phyloP scores from a whole-genome alignment of 2,797 vertebrate species.

The Avahi laniger region DNA sequence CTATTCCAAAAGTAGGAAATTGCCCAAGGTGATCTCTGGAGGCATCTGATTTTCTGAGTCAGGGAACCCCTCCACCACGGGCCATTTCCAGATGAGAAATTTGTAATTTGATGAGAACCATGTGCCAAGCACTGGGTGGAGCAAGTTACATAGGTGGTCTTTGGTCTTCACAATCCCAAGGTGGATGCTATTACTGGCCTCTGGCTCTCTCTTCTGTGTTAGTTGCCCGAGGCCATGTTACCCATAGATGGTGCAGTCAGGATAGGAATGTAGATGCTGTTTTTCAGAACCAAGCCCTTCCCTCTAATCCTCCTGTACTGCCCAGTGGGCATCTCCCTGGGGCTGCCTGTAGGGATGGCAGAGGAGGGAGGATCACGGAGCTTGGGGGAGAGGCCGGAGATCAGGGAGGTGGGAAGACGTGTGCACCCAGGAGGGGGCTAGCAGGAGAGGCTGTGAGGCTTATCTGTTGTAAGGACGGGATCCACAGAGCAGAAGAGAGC shows the following conservation, averaged over 20 bases:
- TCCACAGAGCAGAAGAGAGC: neutral
- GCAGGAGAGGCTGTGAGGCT: neutral
- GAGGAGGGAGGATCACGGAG: neutral
- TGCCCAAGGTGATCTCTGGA: neutral
- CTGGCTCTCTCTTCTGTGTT: neutral
- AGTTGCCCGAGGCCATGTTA: neutral
- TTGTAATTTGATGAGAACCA: neutral
- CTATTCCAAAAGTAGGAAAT: neutral
- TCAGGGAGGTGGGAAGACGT: neutral
- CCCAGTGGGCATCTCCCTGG: neutral
- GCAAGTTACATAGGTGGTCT: accelerated
- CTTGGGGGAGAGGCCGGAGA: neutral
- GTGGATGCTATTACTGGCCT: neutral
- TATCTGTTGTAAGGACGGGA: neutral
- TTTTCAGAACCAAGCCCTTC: neutral
- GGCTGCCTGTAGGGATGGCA: neutral
- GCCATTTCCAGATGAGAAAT: neutral
- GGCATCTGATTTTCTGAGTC: neutral
- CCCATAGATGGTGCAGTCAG: neutral
- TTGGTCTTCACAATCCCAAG: neutral
- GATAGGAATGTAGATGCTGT: neutral
- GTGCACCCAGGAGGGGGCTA: neutral
- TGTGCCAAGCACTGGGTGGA: neutral
- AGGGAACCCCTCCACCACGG: neutral
- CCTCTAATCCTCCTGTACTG: neutral